Conservation (phyloP, 1,140 invertebrate genomes). For the Dendroctonus ponderosae region DNA sequence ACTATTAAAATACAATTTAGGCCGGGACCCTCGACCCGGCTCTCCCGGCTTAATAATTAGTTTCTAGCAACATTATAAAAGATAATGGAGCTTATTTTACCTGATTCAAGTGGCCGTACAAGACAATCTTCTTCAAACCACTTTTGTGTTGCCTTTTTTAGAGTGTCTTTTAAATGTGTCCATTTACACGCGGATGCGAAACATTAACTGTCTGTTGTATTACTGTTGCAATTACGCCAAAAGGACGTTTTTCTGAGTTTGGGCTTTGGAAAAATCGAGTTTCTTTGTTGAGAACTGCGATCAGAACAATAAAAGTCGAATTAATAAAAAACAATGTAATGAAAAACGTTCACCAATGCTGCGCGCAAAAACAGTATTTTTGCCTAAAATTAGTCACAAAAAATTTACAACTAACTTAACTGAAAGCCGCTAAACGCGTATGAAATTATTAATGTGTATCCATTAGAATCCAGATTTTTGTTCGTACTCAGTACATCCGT, state of each 20-base stretch:
- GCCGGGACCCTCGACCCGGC: constrained; percentile 3
- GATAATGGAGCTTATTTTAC: constrained; percentile 19
- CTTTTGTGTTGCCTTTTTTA: neutral
- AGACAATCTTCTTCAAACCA: too few relatives aligned
- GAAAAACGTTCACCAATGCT: too few relatives aligned
- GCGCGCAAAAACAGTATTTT: too few relatives aligned
- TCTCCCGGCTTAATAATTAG: constrained; percentile 15
- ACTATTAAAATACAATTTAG: constrained; percentile 26
- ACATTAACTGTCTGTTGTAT: neutral
- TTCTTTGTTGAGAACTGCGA: too few relatives aligned
- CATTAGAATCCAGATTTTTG: neutral
- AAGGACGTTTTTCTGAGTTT: too few relatives aligned
- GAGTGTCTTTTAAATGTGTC: constrained; percentile 4
- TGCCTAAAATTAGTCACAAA: too few relatives aligned
- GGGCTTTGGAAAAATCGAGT: too few relatives aligned
- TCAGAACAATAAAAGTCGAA: too few relatives aligned
- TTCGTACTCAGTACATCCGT: neutral
- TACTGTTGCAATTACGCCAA: neutral
- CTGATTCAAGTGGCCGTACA: constrained; percentile 9
- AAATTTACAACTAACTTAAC: too few relatives aligned
- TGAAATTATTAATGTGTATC: too few relatives aligned
- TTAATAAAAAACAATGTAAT: too few relatives aligned
- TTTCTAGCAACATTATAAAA: constrained; percentile 18
- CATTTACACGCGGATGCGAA: constrained; percentile 6
- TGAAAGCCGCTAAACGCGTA: too few relatives aligned